These are phyloP conservation scores for Gymnosoma rotundatum DNA, from an alignment of 2,888 invertebrate species.

Conservation along the genomic window DNA sequence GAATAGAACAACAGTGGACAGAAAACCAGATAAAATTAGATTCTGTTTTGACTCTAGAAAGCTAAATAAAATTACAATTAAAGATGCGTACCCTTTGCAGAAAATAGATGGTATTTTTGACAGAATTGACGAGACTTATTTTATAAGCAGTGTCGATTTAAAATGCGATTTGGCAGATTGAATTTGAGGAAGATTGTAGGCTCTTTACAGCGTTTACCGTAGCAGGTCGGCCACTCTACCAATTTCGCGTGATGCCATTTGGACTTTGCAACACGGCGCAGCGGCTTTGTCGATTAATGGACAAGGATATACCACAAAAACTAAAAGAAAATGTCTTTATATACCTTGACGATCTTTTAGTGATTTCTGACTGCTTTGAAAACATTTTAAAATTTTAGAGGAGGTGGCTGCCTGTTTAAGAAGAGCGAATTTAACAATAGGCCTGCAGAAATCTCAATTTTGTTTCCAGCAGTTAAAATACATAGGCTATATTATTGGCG, in stretches of 20 bases:
- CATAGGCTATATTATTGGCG: constrained; percentile 48
- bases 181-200: too few relatives aligned
- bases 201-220: too few relatives aligned
- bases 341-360: constrained; percentile 65
- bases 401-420: constrained; percentile 7
- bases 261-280: too few relatives aligned
- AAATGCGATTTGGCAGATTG: too few relatives aligned
- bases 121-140: background rate
- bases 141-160: too few relatives aligned
- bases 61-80: too few relatives aligned
- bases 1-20: too few relatives aligned
- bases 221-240: too few relatives aligned
- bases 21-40: too few relatives aligned
- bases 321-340: constrained; percentile 41
- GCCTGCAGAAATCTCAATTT: constrained; percentile 57
- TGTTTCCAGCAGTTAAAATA: constrained; percentile 56
- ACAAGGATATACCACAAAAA: constrained; percentile 67
- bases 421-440: constrained; percentile 42
- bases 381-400: background rate
- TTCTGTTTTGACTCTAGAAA: too few relatives aligned
- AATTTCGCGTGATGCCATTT: too few relatives aligned
- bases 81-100: constrained; percentile 15
- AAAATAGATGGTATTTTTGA: constrained; percentile 12
- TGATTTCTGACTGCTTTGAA: constrained; percentile 46
- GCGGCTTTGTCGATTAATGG: constrained; percentile 70